Evolutionary conservation across 1,140 invertebrate genomes (phyloP), one percentile per base, ranked within the genome.

Genomic region (Drosophila pallidifrons): DNA sequence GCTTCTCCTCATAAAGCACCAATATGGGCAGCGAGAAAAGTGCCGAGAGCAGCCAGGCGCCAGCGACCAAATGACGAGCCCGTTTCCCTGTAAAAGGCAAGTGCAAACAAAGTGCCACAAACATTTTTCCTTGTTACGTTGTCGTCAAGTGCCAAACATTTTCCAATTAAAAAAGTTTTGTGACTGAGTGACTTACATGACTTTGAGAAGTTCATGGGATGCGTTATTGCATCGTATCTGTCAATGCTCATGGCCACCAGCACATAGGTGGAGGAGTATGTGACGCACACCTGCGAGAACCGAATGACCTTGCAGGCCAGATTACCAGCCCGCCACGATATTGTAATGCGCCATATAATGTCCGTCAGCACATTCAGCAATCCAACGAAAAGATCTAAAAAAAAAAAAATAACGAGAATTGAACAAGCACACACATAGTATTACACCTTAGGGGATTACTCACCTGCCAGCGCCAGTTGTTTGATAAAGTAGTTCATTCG

Each of bases 401-500:
- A 30, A 16, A 54, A n/a, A n/a, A 78, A 78, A 77, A 70, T 58
- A 49, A 15, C 6, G 1, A 13, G 13, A 38, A 41, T 13, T 6
- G 3, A 28, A 51, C 0, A 20, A 15, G 20, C 3, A 25, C 3
- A 20, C 20, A 25, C 20, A 25, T 25, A 25, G 20, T 25, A 4
- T 1, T 13, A 13, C 5, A 32, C 13, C 25, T 52, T 6, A 1
- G 6, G 13, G 25, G 5, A 6, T 8, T 30, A 0, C 94, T 94
- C 88, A 97, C 98, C 98, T 93, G 98, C 97, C 68, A 98, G 94
- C 3, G 98, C 98, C 13, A 99, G 93, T 91, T 99, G 98, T 94
- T 97, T 97, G 77, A 99, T 99, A 93, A 99, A 99, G 93, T 98
- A 99, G 91, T 98, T 98, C 97, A 99, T 99, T 16, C 98, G 94